Base-by-base conservation (phyloP, 2,113 vertebrate species). In the Alethe diademata region DNA sequence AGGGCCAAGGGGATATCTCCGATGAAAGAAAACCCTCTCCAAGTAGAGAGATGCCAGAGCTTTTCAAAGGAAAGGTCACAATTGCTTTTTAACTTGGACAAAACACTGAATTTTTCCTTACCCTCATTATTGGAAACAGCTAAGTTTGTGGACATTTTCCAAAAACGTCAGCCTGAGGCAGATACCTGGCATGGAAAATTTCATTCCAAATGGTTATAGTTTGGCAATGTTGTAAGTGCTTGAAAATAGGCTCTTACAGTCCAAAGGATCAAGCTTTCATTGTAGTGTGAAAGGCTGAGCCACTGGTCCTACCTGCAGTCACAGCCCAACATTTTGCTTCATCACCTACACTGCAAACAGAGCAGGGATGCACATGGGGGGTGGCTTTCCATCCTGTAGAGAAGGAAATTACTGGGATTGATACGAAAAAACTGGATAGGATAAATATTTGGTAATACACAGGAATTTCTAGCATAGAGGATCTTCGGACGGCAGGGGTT, bases 131-230 rank as follows among this genome's bases (percentile, higher is more conserved):
- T 96, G 83, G 94, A 96, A 96, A 90, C 17, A 6, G 19, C 90
- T 94, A 92, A 47, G 42, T 96, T 90, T 88, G 75, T 96, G 96
- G 91, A 90, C 14, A 13, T 78, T 70, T 70, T 96, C 96, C 96
- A 96, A 73, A 94, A 88, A 24, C 75, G 94, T 94, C 86, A 94
- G 94, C 79, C 94, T 80, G 38, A 92, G 91, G 95, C 91, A 97
- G 94, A 94, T 95, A 97, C 96, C 95, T 97, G 91, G 94, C 92
- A 96, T 66, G 94, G 91, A 97, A 95, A 93, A 93, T 88, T 94
- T 96, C 19, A 95, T 97, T 97, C 92, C 95, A 90, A 94, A 90
- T 71, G 38, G 88, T 93, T 97, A 93, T 80, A 94, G 12, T 83
- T 83, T 96, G 92, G 92, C 88, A 86, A 51, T 0, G 0, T 43